phyloP scores from a whole-genome alignment of 2,113 vertebrate species.

The Chelonoidis abingdonii region DNA sequence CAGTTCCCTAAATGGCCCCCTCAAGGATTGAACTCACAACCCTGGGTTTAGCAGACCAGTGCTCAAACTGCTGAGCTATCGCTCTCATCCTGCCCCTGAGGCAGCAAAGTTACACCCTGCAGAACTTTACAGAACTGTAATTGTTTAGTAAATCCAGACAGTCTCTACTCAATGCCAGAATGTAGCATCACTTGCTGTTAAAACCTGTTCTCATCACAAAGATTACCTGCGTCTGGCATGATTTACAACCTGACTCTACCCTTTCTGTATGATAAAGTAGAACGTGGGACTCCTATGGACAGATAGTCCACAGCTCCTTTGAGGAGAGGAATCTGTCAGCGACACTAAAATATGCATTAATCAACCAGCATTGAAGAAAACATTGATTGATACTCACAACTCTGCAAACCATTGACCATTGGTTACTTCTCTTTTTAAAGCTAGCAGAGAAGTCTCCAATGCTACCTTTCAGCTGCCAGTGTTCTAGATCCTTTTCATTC shows the following conservation, averaged over 20 bases:
- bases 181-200: not conserved
- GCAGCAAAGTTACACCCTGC: not conserved
- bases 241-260: not conserved
- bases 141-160: not conserved
- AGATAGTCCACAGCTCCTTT: not conserved
- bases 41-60: too few relatives aligned
- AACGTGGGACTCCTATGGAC: rapidly evolving
- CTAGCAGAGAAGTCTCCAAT: not conserved
- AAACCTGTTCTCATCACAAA: not conserved
- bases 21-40: too few relatives aligned
- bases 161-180: not conserved
- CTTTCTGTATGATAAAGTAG: not conserved
- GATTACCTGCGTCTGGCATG: not conserved
- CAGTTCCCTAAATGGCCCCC: too few relatives aligned
- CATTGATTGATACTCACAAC: not conserved
- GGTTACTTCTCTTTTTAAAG: not conserved
- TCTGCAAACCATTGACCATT: not conserved
- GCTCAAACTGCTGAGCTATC: too few relatives aligned
- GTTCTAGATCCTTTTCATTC: not conserved
- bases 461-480: not conserved
- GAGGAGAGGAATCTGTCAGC: not conserved
- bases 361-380: not conserved
- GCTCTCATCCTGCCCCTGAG: not conserved
- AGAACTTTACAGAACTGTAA: not conserved
- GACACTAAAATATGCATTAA: not conserved